Base-by-base conservation (phyloP, 2,888 invertebrate species). In the Ectemnius lituratus region DNA sequence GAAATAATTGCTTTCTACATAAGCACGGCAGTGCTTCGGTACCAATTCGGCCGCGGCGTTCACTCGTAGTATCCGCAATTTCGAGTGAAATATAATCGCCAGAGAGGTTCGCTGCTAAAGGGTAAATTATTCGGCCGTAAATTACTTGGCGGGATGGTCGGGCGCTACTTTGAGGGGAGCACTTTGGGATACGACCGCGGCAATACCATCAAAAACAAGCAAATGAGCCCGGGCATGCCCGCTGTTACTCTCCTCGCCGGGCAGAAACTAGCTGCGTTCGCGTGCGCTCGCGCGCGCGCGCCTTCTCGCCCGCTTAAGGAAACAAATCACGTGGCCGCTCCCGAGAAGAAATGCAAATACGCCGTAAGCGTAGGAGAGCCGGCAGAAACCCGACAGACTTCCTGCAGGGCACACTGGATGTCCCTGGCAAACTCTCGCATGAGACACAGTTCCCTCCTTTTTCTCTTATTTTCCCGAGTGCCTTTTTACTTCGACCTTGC, bases 341-440 rank as follows among this genome's bases (percentile, higher is more conserved):
- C 46, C 60, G 47, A 37, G 67, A 77, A 71, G 76, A 77, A 77
- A 71, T 68, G 76, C 76, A 75, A 77, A 77, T 71, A 63, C 37
- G 4, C 27, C 28, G 27, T 67, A 37, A 23, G 20, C 28, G 52
- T 58, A 37, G 37, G 37, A 56, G 69, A 59, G 27, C 37, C 62
- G 23, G 61, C 27, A 56, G 47, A 60, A 23, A n/a, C 28, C 23
- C 27, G 16, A 16, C 52, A 5, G 52, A 52, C 52, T 52, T 52
- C 52, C 61, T 27, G 14, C 16, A 58, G 23, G 62, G 62, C 18
- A 52, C 28, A 46, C 37, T 20, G 45, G 47, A 62, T 58, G 71
- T 23, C 57, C 59, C 61, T 20, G 56, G 69, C 69, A 66, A 70
- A 70, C 73, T 76, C 66, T 60, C 59, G 37, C 61, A 70, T 61